phyloP scores from a whole-genome alignment of 2,113 vertebrate species.

The Hyla sarda region DNA sequence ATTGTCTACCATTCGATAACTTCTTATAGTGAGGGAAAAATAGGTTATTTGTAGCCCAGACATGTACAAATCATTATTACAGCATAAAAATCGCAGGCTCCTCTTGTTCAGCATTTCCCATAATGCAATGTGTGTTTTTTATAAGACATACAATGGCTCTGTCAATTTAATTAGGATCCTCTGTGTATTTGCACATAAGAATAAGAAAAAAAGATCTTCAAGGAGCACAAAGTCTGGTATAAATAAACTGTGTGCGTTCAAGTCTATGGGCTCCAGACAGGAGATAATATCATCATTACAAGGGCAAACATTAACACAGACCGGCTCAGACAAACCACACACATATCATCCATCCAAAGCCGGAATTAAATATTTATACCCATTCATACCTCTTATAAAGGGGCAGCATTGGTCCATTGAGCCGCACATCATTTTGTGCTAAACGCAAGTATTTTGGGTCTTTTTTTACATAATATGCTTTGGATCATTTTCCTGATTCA shows the following conservation, averaged over 20 bases:
- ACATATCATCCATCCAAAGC: conserved; percentile 6
- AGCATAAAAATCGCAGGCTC: conserved; percentile 11
- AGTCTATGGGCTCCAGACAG: conserved; percentile 6
- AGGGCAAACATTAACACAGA: conserved; percentile 56
- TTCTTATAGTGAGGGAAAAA: not conserved
- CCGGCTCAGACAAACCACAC: conserved; percentile 29
- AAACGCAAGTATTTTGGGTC: not conserved
- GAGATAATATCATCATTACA: conserved; percentile 55
- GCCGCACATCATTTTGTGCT: not conserved
- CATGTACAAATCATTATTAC: conserved; percentile 28
- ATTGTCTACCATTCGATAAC: too few species aligned
- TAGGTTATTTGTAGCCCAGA: conserved; percentile 11
- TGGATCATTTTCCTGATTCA: not conserved
- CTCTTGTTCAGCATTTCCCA: conserved; percentile 28
- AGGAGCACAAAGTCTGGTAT: conserved; percentile 30
- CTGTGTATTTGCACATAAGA: conserved; percentile 45
- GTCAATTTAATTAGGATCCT: conserved; percentile 49
- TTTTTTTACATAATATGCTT: not conserved
- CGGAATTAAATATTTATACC: conserved; percentile 36
- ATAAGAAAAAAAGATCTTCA: conserved; percentile 25
- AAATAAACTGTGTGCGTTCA: conserved; percentile 34
- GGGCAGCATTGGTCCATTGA: not conserved
- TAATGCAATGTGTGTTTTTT: conserved; percentile 29
- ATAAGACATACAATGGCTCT: conserved; percentile 39
- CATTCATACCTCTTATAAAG: not conserved